Evolutionary conservation across 2,797 vertebrate species (phyloP), one percentile per base, ranked within the genome.

Genomic region (Pantherophis alleghaniensis): DNA sequence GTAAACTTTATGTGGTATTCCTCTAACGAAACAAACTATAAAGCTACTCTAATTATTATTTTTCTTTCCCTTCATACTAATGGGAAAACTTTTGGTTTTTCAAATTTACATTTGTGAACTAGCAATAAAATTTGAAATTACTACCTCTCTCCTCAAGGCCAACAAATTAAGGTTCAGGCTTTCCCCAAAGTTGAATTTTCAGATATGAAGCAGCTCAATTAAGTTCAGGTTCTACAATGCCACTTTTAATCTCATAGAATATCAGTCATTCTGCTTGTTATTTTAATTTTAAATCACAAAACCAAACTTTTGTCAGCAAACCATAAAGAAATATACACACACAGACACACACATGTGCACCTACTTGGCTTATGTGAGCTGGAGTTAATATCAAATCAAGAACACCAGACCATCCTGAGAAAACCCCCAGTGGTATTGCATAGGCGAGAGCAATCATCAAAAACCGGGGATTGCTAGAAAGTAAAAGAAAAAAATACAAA

Each of bases 401-500:
- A 93, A 99, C 99, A 93, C 99, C 99, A 9, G 98, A 97, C 99
- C 99, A 99, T 95, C 99, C 99, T 12, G 98, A 98, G 74, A 99
- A 98, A 95, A 99, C 98, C 94, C 99, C 99, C 87, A 99, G 98
- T 55, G 99, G 99, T 96, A 99, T 98, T 0, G 99, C 98, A 94
- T 99, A 99, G 53, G 99, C 99, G 97, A 99, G 96, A 1, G 98
- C 99, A 90, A 99, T 98, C 99, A 99, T 99, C 98, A 99, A 97
- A 98, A 99, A 99, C 63, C 99, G 98, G 95, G 98, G 96, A 96
- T 99, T 99, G 97, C 99, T 99, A 95, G 87, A 95, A 96, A 95
- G 87, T 51, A 97, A 96, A 93, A 94, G 74, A 92, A 94, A 87
- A 57, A 53, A 94, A 87, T 91, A 96, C 9, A 95, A 96, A 95